phyloP scores from a whole-genome alignment of 2,797 vertebrate genomes.

The Lophura swinhoii region DNA sequence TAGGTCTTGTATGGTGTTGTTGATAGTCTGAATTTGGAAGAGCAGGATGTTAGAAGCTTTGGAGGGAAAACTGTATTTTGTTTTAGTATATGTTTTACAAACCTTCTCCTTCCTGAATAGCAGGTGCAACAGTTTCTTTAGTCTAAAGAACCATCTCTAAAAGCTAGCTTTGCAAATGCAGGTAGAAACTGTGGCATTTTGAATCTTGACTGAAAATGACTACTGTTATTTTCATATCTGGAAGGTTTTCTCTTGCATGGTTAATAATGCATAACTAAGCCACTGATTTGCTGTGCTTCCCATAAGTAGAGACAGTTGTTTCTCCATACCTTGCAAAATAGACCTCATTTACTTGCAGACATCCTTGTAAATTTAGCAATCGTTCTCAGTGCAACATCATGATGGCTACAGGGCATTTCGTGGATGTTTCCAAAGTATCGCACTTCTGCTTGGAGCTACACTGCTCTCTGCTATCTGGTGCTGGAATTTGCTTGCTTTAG shows the following conservation, averaged over 20 bases:
- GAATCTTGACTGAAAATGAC: neutral
- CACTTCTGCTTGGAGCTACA: neutral
- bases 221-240: neutral
- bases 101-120: neutral
- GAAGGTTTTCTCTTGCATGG: conserved; percentile 4
- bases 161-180: neutral
- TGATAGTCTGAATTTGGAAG: neutral
- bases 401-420: conserved; percentile 7
- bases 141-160: neutral
- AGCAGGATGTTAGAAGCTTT: neutral
- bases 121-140: neutral
- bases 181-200: neutral
- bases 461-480: neutral
- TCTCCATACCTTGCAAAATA: conserved; percentile 60
- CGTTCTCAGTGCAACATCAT: neutral
- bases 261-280: neutral
- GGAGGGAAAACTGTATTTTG: neutral
- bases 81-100: neutral
- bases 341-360: conserved; percentile 5
- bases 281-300: conserved; percentile 27
- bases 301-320: conserved; percentile 45
- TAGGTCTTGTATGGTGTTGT: neutral
- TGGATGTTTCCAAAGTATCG: neutral
- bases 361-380: conserved; percentile 34
- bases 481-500: neutral